phyloP scores from a whole-genome alignment of 2,797 vertebrate genomes.

The Spondyliosoma cantharus region DNA sequence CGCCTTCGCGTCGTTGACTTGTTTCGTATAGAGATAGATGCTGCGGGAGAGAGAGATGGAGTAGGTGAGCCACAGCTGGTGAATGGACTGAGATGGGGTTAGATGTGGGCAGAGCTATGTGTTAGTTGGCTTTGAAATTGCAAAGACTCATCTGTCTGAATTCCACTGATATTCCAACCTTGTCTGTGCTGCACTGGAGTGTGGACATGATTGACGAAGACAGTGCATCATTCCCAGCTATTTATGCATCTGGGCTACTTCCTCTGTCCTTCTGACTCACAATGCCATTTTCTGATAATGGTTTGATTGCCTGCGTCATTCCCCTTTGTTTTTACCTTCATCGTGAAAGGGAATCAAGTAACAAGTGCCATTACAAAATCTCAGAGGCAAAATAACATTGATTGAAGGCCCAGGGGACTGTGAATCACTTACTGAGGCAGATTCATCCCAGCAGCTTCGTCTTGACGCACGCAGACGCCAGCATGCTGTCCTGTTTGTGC shows the following conservation, averaged over 20 bases:
- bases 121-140: constrained; percentile 51
- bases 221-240: constrained; percentile 47
- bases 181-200: constrained; percentile 35
- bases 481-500: constrained; percentile 64
- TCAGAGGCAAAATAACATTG: constrained; percentile 66
- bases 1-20: constrained; percentile 57
- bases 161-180: constrained; percentile 52
- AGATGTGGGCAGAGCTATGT: constrained; percentile 49
- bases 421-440: constrained; percentile 65
- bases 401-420: constrained; percentile 66
- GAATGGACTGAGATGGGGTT: constrained; percentile 54
- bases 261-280: constrained; percentile 46
- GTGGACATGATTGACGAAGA: constrained; percentile 56
- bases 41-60: constrained; percentile 33
- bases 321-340: constrained; percentile 30
- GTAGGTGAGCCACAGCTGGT: constrained; percentile 56
- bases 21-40: constrained; percentile 58
- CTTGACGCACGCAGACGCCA: constrained; percentile 52
- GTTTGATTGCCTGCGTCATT: constrained; percentile 57
- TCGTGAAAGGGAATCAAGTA: constrained; percentile 41
- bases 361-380: constrained; percentile 64
- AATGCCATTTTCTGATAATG: constrained; percentile 58
- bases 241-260: constrained; percentile 44
- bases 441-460: constrained; percentile 66
- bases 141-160: constrained; percentile 54